These are phyloP conservation scores for Argyra leucocephala DNA, from an alignment of 2,888 invertebrate genomes.

Conservation along the genomic window DNA sequence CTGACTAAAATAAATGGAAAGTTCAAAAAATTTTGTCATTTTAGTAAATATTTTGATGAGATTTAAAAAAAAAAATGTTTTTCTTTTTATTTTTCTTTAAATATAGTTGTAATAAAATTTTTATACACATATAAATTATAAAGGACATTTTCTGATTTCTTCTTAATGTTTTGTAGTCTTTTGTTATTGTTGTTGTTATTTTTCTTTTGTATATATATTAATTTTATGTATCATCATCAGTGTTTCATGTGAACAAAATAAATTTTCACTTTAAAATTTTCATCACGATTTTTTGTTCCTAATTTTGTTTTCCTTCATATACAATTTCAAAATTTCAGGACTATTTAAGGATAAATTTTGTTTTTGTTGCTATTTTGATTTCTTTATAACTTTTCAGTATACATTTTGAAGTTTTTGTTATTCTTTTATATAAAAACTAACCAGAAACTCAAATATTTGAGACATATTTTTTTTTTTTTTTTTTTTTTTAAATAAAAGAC, in stretches of 20 bases:
- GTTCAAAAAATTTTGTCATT: not conserved
- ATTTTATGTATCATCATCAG: too few relatives aligned
- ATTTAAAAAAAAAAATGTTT: not conserved
- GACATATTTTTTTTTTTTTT: not conserved
- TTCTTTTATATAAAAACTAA: not conserved
- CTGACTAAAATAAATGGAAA: not conserved
- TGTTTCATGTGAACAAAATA: not conserved
- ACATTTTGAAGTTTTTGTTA: not conserved
- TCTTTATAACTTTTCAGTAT: not conserved
- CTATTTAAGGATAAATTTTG: not conserved
- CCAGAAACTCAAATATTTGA: constrained; percentile 6
- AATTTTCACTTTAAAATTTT: constrained; percentile 1
- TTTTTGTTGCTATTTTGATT: not conserved
- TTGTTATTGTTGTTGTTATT: too few relatives aligned
- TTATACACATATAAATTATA: too few relatives aligned
- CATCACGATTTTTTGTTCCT: not conserved
- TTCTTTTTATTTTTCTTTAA: not conserved
- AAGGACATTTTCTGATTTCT: too few relatives aligned
- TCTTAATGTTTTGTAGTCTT: too few relatives aligned
- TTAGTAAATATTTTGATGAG: not conserved
- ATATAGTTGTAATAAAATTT: not conserved
- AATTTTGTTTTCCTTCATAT: not conserved
- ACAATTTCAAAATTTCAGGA: not conserved
- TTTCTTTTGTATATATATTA: too few relatives aligned
- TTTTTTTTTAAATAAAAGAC: not conserved